These are phyloP conservation scores for Allygus modestus DNA, from an alignment of 2,888 invertebrate genomes.

Conservation along the genomic window DNA sequence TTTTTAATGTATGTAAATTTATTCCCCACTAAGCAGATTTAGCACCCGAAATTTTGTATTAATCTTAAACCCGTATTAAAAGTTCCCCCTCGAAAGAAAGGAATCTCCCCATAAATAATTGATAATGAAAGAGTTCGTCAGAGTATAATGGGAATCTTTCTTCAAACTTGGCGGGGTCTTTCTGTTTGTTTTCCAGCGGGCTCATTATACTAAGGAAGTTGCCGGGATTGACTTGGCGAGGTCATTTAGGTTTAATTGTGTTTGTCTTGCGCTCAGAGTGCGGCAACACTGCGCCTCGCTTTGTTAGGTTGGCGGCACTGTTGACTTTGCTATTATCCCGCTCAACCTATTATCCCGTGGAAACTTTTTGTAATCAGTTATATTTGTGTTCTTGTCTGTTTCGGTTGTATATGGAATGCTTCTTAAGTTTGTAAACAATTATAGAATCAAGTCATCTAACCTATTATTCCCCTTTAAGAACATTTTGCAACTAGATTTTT, in stretches of 20 bases:
- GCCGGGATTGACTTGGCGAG: slow-evolving; percentile 22
- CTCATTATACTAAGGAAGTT: slow-evolving; percentile 55
- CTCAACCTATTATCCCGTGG: neutral
- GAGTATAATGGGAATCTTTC: slow-evolving; percentile 14
- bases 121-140: slow-evolving; percentile 31
- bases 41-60: too few species aligned
- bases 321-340: slow-evolving; percentile 19
- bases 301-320: slow-evolving; percentile 28
- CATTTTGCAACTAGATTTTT: too few species aligned
- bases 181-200: slow-evolving; percentile 38
- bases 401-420: too few species aligned
- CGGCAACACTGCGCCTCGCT: slow-evolving; percentile 50
- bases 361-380: neutral
- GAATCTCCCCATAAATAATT: neutral
- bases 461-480: too few species aligned
- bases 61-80: too few species aligned
- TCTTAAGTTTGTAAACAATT: too few species aligned
- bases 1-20: too few species aligned
- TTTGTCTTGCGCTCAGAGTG: slow-evolving; percentile 59
- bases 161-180: slow-evolving; percentile 33
- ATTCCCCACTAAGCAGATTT: too few species aligned
- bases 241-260: slow-evolving; percentile 63
- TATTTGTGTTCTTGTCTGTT: neutral
- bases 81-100: neutral
- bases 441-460: too few species aligned